Conservation (phyloP, 2,888 invertebrate genomes). For the Geotrupes spiniger region DNA sequence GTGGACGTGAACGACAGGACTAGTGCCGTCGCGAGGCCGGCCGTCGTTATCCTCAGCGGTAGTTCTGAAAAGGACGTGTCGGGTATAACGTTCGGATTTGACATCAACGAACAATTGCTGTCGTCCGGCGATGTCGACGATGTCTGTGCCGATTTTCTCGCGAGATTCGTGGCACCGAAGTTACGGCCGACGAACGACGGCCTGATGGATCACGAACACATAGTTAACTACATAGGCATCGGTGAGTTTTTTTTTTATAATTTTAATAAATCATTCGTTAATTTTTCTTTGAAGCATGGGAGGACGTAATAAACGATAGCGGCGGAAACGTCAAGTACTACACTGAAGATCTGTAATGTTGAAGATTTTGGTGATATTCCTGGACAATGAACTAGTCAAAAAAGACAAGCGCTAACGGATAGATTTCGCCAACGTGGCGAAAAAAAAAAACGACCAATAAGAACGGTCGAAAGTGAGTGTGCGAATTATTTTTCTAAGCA, state of each 20-base stretch:
- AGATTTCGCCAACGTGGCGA: too few relatives aligned
- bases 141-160: slow-evolving; percentile 50
- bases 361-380: slow-evolving; percentile 1
- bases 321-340: slow-evolving; percentile 58
- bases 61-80: slow-evolving; percentile 58
- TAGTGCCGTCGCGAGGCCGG: slow-evolving; percentile 53
- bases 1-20: slow-evolving; percentile 13
- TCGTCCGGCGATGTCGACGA: slow-evolving; percentile 39
- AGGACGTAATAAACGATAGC: slow-evolving; percentile 60
- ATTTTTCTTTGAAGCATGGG: slow-evolving; percentile 64
- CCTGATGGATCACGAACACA: slow-evolving; percentile 59
- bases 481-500: too few relatives aligned
- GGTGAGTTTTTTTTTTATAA: slow-evolving; percentile 50
- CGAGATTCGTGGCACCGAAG: slow-evolving; percentile 48
- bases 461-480: too few relatives aligned
- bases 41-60: slow-evolving; percentile 72
- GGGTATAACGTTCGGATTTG: slow-evolving; percentile 79
- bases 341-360: slow-evolving; percentile 45
- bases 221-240: slow-evolving; percentile 61
- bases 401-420: not conserved
- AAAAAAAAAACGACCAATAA: too few relatives aligned
- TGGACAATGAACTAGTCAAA: slow-evolving; percentile 7
- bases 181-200: slow-evolving; percentile 40
- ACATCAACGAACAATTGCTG: slow-evolving; percentile 71
- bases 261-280: not conserved